Evolutionary conservation across 2,888 invertebrate genomes (phyloP).

Genomic region (Taphrorychus bicolor): DNA sequence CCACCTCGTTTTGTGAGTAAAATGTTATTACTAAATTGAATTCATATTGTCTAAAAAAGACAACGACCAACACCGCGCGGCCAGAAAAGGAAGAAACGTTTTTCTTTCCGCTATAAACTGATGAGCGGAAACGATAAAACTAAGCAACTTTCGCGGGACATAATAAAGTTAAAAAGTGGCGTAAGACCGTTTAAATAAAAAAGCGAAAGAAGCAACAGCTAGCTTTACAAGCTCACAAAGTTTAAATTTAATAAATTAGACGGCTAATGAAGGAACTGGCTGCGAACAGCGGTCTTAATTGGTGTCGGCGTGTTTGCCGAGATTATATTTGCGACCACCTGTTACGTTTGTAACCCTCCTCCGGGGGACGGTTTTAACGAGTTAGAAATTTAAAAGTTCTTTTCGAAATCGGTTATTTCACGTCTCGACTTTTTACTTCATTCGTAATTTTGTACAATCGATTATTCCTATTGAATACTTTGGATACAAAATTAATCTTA

Average conservation of each 20-base stretch:
- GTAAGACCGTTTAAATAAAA: constrained; percentile 31
- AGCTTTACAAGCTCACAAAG: constrained; percentile 38
- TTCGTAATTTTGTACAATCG: no score
- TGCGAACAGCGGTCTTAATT: constrained; percentile 41
- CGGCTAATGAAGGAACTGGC: constrained; percentile 42
- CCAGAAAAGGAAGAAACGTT: neutral
- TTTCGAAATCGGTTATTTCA: no score
- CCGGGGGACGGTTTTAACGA: constrained; percentile 22
- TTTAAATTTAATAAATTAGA: constrained; percentile 43
- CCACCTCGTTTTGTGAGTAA: neutral
- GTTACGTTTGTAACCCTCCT: constrained; percentile 29
- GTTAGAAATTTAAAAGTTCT: constrained; percentile 23
- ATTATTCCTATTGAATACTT: no score
- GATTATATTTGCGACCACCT: constrained; percentile 39
- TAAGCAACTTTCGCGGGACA: constrained; percentile 9
- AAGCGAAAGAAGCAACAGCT: constrained; percentile 36
- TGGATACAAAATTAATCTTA: no score
- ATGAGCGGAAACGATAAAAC: neutral
- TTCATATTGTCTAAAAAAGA: neutral
- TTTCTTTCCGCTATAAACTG: neutral
- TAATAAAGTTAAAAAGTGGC: constrained; percentile 28
- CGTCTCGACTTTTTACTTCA: no score
- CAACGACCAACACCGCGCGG: neutral
- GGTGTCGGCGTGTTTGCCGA: constrained; percentile 37
- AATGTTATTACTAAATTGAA: neutral